Conservation (phyloP, 2,113 vertebrate genomes). For the Beaufortia kweichowensis region DNA sequence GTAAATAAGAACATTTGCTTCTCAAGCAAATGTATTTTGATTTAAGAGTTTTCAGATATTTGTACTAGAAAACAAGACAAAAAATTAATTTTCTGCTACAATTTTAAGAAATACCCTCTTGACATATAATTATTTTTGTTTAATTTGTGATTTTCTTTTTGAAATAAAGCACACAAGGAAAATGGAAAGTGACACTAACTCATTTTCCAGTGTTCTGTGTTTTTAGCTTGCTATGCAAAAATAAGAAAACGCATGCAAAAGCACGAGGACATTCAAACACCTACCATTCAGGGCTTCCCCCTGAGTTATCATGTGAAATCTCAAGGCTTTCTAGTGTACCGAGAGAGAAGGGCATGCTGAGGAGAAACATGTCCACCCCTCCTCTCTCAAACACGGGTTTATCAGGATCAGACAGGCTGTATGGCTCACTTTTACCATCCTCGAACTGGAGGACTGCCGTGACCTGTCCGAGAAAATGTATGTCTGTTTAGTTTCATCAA, state of each 20-base stretch:
- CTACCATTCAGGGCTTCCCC: slow-evolving; percentile 77
- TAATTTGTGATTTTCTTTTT: neutral
- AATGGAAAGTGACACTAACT: neutral
- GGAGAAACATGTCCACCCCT: slow-evolving; percentile 78
- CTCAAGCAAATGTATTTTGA: too few relatives aligned
- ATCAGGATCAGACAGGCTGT: slow-evolving; percentile 73
- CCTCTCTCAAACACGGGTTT: slow-evolving; percentile 78
- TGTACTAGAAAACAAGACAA: too few relatives aligned
- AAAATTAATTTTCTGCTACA: too few relatives aligned
- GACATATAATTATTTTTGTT: neutral
- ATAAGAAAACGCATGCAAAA: slow-evolving; percentile 41
- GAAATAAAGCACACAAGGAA: neutral
- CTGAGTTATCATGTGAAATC: slow-evolving; percentile 81
- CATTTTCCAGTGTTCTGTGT: slow-evolving; percentile 11
- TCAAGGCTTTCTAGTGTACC: slow-evolving; percentile 74
- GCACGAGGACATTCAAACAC: neutral
- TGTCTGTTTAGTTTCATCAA: too few relatives aligned
- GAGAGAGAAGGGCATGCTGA: slow-evolving; percentile 71
- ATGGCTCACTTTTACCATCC: slow-evolving; percentile 71
- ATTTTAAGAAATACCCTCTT: too few relatives aligned
- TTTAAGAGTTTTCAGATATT: too few relatives aligned
- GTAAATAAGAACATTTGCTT: too few relatives aligned
- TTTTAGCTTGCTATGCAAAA: slow-evolving; percentile 12
- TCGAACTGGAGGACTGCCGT: slow-evolving; percentile 74
- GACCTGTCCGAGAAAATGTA: slow-evolving; percentile 67